Evolutionary conservation across 2,888 invertebrate genomes (phyloP).

Genomic region (Seira ritae): DNA sequence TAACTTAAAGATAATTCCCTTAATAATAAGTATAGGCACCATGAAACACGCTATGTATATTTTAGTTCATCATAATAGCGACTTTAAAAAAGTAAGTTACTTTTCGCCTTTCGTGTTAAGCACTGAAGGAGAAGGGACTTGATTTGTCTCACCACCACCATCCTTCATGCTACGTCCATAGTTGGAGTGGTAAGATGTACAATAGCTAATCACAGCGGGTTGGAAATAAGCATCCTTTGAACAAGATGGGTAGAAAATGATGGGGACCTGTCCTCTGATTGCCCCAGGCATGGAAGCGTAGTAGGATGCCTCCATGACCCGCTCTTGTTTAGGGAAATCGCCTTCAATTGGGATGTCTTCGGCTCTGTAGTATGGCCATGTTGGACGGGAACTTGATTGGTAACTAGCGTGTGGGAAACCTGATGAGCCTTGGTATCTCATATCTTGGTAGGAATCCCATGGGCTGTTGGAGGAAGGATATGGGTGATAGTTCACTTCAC

Average conservation of each 20-base stretch:
- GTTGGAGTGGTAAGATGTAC: slow-evolving; percentile 43
- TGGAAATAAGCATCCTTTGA: slow-evolving; percentile 64
- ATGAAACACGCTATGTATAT: too few relatives aligned
- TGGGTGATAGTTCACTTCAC: slow-evolving; percentile 43
- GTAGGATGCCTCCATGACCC: slow-evolving; percentile 56
- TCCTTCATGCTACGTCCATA: slow-evolving; percentile 36
- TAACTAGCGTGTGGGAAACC: too few relatives aligned
- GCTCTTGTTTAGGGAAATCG: slow-evolving; percentile 40
- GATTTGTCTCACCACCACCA: background rate
- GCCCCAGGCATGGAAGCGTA: slow-evolving; percentile 68
- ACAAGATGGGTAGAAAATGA: slow-evolving; percentile 70
- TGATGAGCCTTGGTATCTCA: slow-evolving; percentile 14
- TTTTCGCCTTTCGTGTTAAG: too few relatives aligned
- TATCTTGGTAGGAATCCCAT: slow-evolving; percentile 32
- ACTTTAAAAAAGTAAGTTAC: too few relatives aligned
- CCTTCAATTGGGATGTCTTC: slow-evolving; percentile 32
- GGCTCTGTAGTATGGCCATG: slow-evolving; percentile 38
- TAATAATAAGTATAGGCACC: too few relatives aligned
- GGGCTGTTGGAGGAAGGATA: slow-evolving; percentile 8
- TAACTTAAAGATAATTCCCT: too few relatives aligned
- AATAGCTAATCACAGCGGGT: slow-evolving; percentile 68
- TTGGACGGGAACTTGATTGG: slow-evolving; percentile 1
- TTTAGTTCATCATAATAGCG: too few relatives aligned
- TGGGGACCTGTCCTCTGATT: slow-evolving; percentile 65
- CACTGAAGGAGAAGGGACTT: too few relatives aligned